Percentiles rank a stretch among this genome's conserved stretches.
phyloP scores from a whole-genome alignment of 1,140 invertebrate species.

The Leptonema lineaticorne region DNA sequence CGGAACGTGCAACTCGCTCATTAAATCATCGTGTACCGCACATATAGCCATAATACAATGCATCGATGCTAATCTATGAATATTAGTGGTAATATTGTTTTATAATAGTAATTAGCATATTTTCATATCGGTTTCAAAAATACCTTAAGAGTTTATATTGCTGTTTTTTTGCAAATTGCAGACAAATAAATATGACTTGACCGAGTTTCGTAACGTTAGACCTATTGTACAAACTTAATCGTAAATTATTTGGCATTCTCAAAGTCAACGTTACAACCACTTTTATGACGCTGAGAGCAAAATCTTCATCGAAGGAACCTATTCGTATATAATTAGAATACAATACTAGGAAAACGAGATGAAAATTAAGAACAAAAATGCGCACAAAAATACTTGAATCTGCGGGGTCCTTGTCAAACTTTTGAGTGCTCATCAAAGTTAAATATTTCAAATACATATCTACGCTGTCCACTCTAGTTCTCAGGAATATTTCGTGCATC shows the following conservation, averaged over 20 bases:
- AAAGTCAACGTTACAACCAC: slow-evolving; percentile 57
- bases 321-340: slow-evolving; percentile 2
- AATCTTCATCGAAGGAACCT: slow-evolving; percentile 60
- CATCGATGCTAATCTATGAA: slow-evolving; percentile 57
- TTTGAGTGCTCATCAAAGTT: slow-evolving; percentile 50
- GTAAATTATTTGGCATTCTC: slow-evolving; percentile 50
- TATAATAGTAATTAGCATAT: not conserved
- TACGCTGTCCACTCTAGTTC: slow-evolving; percentile 49
- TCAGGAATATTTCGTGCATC: slow-evolving; percentile 50
- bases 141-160: slow-evolving; percentile 60
- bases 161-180: slow-evolving; percentile 61
- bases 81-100: not conserved
- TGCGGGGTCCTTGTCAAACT: slow-evolving; percentile 53
- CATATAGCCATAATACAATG: slow-evolving; percentile 60
- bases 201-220: slow-evolving; percentile 58
- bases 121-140: not conserved
- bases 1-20: slow-evolving; percentile 50
- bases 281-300: slow-evolving; percentile 58
- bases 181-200: slow-evolving; percentile 59
- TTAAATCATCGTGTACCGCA: slow-evolving; percentile 52
- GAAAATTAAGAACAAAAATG: not conserved
- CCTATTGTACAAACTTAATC: slow-evolving; percentile 55
- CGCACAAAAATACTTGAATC: slow-evolving; percentile 49
- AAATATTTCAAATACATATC: slow-evolving; percentile 56
- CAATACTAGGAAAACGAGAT: not conserved